Conservation (phyloP, 2,113 vertebrate species). For the Rutilus rutilus region DNA sequence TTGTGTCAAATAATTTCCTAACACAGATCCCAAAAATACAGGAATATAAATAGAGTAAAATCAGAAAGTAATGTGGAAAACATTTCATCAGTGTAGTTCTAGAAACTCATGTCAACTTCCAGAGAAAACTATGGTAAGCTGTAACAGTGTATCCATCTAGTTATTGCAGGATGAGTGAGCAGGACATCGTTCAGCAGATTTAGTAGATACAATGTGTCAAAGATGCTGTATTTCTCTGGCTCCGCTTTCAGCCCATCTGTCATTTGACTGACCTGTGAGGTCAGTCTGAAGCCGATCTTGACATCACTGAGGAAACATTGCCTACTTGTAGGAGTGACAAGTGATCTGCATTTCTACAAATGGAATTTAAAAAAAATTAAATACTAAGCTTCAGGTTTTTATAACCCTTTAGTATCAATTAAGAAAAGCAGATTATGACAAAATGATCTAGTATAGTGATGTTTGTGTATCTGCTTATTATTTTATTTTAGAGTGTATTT, state of each 20-base stretch:
- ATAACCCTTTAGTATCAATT: not conserved
- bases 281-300: conserved; percentile 16
- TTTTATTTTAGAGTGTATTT: not conserved
- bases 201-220: conserved; percentile 23
- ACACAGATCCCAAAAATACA: not conserved
- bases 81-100: not conserved
- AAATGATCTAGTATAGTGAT: not conserved
- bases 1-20: conserved; percentile 19
- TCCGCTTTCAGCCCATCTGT: conserved; percentile 31
- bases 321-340: not conserved
- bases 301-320: not conserved
- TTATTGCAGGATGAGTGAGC: conserved; percentile 15
- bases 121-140: not conserved
- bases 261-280: conserved; percentile 14
- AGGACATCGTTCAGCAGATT: not conserved
- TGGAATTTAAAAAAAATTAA: not conserved
- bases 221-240: conserved; percentile 29
- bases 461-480: not conserved
- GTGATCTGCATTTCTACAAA: not conserved
- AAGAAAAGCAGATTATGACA: not conserved
- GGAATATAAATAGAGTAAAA: conserved; percentile 9
- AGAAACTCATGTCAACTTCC: not conserved
- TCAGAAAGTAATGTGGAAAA: not conserved
- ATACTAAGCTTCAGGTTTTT: not conserved
- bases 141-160: conserved; percentile 9